A percentile compares a stretch with the other conserved stretches of the same genome.
These are phyloP conservation scores for Drosophila santomea DNA, from an alignment of 1,140 invertebrate species.

Conservation along the genomic window DNA sequence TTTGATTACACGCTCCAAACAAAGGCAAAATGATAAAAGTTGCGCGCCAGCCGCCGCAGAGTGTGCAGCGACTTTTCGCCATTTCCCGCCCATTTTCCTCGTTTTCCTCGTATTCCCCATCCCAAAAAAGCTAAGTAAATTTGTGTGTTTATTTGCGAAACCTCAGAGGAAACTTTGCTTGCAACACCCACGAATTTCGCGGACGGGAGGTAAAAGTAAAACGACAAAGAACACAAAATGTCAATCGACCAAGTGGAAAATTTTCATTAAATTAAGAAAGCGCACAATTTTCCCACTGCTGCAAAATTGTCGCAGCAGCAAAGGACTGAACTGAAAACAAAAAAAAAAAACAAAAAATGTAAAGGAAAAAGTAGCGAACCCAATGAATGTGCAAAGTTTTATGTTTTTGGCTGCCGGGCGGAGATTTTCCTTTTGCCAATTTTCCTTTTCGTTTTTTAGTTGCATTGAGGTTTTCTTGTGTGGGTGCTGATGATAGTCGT, in stretches of 20 bases:
- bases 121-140: conserved; percentile 69
- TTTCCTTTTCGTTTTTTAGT: conserved; percentile 46
- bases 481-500: conserved; percentile 41
- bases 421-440: conserved; percentile 59
- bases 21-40: conserved; percentile 79
- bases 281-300: conserved; percentile 71
- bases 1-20: conserved; percentile 81
- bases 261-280: conserved; percentile 84
- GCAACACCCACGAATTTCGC: conserved; percentile 39
- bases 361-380: conserved; percentile 39
- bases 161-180: conserved; percentile 60
- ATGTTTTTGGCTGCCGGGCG: conserved; percentile 78
- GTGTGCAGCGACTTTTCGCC: conserved; percentile 67
- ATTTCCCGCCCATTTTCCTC: conserved; percentile 36
- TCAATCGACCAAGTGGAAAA: conserved; percentile 84
- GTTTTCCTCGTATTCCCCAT: conserved; percentile 1
- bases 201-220: conserved; percentile 18
- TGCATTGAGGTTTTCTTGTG: conserved; percentile 36
- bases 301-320: conserved; percentile 53
- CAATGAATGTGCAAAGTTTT: conserved; percentile 82
- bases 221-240: conserved; percentile 73
- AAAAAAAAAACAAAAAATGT: conserved; percentile 12
- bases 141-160: conserved; percentile 80
- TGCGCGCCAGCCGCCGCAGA: conserved; percentile 54
- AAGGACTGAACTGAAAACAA: conserved; percentile 7